Base-by-base conservation (phyloP, 2,113 vertebrate species). In the Bubalus kerabau region DNA sequence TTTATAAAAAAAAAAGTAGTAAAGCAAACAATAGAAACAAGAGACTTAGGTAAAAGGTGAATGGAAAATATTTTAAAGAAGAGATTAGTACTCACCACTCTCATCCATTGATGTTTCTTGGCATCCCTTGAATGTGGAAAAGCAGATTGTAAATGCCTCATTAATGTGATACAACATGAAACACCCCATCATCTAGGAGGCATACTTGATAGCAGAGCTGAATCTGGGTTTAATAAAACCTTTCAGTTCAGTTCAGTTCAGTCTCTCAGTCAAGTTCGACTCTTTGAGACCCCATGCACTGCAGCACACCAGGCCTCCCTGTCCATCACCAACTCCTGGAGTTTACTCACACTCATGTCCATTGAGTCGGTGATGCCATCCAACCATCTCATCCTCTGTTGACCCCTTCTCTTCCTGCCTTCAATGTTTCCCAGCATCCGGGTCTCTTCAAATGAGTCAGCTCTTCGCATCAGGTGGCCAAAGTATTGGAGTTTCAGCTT, bases 21-120 rank as follows among this genome's bases (percentile, higher is more conserved):
- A 56, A 87, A 87, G 64, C 17, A 57, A 85, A 14, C 19, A 67
- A 36, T 8, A 36, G 15, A 26, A 48, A 40, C 5, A 7, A 21
- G 48, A 56, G 12, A 17, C 40, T 14, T 4, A 30, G 28, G 5
- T 52, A 32, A 30, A 87, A 64, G 5, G 28, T 24, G 3, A 2
- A 30, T 17, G 28, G 81, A 7, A 15, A 46, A 26, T 9, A 9
- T 30, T 54, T 48, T 36, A 32, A 6, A 24, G 26, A 32, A 30
- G 19, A 46, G 43, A 59, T 14, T 4, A 6, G 13, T 13, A 24
- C 4, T 57, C 54, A 52, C 12, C 43, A 14, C 24, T 56, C 13
- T 50, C 52, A 36, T 23, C 7, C 17, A 7, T 0, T 17, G 24
- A 2, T 26, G 32, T 28, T 17, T 24, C 60, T 15, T 2, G 10